phyloP scores from a whole-genome alignment of 2,113 vertebrate genomes.

The Clinocottus analis region DNA sequence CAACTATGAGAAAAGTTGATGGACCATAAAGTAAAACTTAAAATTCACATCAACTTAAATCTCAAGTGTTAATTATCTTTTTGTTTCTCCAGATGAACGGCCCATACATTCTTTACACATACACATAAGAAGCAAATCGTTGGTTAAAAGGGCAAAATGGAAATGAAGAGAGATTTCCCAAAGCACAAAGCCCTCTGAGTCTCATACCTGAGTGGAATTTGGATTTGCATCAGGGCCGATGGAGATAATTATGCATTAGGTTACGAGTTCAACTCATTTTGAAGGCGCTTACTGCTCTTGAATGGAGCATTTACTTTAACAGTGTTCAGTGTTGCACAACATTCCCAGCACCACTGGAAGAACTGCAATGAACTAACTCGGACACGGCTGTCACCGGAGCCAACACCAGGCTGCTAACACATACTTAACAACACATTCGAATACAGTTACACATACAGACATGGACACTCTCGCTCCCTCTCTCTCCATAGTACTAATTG shows the following conservation, averaged over 20 bases:
- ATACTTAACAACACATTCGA: conserved; percentile 18
- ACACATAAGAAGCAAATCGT: conserved; percentile 2
- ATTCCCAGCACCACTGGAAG: not conserved
- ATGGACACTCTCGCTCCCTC: not conserved
- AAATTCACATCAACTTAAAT: not conserved
- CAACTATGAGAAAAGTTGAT: conserved; percentile 4
- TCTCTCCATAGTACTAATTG: conserved; percentile 49
- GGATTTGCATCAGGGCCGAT: conserved; percentile 21
- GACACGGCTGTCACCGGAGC: conserved; percentile 39
- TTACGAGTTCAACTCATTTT: conserved; percentile 1
- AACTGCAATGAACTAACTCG: conserved; percentile 9
- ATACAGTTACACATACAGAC: conserved; percentile 17
- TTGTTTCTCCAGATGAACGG: not conserved
- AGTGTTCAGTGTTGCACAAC: conserved; percentile 15
- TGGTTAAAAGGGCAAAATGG: conserved; percentile 39
- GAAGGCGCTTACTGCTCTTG: conserved; percentile 8
- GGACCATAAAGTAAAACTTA: not conserved
- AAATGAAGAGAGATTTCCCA: conserved; percentile 13
- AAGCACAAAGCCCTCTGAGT: conserved; percentile 1
- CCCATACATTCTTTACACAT: conserved; percentile 9
- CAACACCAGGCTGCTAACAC: conserved; percentile 14
- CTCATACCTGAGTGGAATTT: conserved; percentile 24
- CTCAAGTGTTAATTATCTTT: not conserved
- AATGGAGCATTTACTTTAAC: not conserved
- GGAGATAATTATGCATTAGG: conserved; percentile 15